Base-by-base conservation (phyloP, 1,140 invertebrate genomes). In the Drosophila azteca region DNA sequence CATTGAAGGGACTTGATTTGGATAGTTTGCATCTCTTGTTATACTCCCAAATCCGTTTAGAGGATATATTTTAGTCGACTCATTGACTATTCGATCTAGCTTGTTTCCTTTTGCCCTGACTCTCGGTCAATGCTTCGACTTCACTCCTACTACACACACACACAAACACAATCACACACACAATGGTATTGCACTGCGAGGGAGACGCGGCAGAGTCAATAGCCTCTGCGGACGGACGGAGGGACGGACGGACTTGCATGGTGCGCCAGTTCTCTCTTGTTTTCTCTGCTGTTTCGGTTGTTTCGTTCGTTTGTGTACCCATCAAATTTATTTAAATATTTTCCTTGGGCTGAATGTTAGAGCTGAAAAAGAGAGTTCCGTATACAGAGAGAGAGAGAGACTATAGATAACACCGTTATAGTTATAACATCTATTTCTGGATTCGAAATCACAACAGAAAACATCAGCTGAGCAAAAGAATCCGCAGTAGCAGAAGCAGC, bases 301-400 rank as follows among this genome's bases (percentile, higher is more conserved):
- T 61, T 71, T 41, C 24, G 63, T 8, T 51, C 62, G 41, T 64
- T 79, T 79, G 64, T 43, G 73, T 68, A 81, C 79, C 79, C 77
- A 85, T 84, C 72, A 85, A 85, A 85, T 68, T 73, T 85, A 85
- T 84, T 84, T 85, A 80, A 84, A 85, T 85, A 69, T 83, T 85
- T 64, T 68, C 71, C 60, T 64, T 45, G 6, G 35, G 17, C 49
- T 35, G 13, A 6, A 39, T 41, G 53, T 35, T 59, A 6, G 3
- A 9, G 35, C 35, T 39, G 35, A 11, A 39, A 39, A 39, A 11
- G 11, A 39, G 11, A 39, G 11, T 13, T 20, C 17, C 17, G 17
- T 20, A 20, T 20, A 20, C 17, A 20, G 17, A 39, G 43, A 20
- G 8, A 31, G 48, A 43, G 46, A 22, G 52, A 26, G 26, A 51